Evolutionary conservation across 2,888 invertebrate genomes (phyloP), one percentile per base, ranked within the genome.

Genomic region (Alloscopus bannaensis): DNA sequence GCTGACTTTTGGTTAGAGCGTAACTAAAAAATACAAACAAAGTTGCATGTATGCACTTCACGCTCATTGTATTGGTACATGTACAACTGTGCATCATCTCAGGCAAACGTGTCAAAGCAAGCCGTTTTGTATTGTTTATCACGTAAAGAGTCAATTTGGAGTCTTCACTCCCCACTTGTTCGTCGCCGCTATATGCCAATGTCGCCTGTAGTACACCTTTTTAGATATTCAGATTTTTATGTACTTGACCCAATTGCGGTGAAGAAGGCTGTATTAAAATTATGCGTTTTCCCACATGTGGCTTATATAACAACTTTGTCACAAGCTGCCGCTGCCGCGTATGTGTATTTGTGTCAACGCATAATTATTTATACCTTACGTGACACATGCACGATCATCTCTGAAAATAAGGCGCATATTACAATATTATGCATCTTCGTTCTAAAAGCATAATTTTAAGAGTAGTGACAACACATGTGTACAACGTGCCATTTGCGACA

Each of bases 181-280:
- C 2, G n/a, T n/a, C 18, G 18, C 8, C 42, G 3, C 42, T 18
- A 42, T 42, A 16, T 22, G 22, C 22, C 52, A 52, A 20, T 11
- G 22, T 28, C 59, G 29, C 22, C 16, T 20, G 13, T 20, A 4
- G 29, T 62, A 62, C 62, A 40, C 62, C 62, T 62, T 62, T 26
- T n/a, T n/a, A n/a, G n/a, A n/a, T 20, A 62, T 42, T 62, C 40
- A 62, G 62, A 72, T 72, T 62, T 72, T n/a, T n/a, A n/a, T n/a
- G 64, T 72, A 72, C 72, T 72, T 72, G 72, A 72, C 72, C 72
- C 72, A 72, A 72, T 72, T 72, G 64, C 64, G 52, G 29, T 11
- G 42, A 62, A 62, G 40, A 62, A 62, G 62, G 62, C 62, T 62
- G 22, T 52, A 52, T 52, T 52, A 22, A 45, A 29, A 31, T 57